Base-by-base conservation (phyloP, 1,140 invertebrate species). In the Hycleus cichorii region DNA sequence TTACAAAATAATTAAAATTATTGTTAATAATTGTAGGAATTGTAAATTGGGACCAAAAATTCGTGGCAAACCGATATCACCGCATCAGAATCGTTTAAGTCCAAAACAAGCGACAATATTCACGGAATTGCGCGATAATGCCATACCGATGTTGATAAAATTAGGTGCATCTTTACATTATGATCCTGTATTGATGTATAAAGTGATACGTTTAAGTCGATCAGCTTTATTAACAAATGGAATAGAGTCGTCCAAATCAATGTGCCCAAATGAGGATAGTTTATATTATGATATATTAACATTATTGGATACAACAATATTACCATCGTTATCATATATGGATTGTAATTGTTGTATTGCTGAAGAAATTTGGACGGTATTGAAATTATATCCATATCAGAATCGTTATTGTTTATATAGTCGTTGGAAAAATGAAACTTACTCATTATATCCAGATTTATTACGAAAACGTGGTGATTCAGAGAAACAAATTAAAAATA, bases 311-410 rank as follows among this genome's bases (percentile, higher is more conserved):
- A 83, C 89, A 11, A 85, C 87, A 1, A 82, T 98, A 39, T 75
- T 99, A 47, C 96, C 96, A 0, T 85, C 93, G 0, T 76, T 98
- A 0, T 92, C 92, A 0, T 85, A 97, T 59, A 83, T 96, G 77
- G 91, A 96, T 60, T 89, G 89, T 60, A 98, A 98, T 74, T 97
- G 93, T 71, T 93, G 91, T 64, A 85, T 98, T 68, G 90, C 95
- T 24, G 95, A 98, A 75, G 94, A 98, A 75, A 80, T 99, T 39
- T 99, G 97, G 91, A 85, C 84, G 43, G 82, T 98, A 47, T 72
- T 99, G 0, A 93, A 93, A 70, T 77, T 90, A 39, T 96, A 93
- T 76, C 90, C 95, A 2, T 98, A 99, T 77, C 87, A 96, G 68
- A 64, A 61, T 63, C 83, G 92, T 55, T 97, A 96, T 72, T 87